Evolutionary conservation across 2,113 vertebrate species (phyloP), one percentile per base, ranked within the genome.

Genomic region (Proteles cristata): DNA sequence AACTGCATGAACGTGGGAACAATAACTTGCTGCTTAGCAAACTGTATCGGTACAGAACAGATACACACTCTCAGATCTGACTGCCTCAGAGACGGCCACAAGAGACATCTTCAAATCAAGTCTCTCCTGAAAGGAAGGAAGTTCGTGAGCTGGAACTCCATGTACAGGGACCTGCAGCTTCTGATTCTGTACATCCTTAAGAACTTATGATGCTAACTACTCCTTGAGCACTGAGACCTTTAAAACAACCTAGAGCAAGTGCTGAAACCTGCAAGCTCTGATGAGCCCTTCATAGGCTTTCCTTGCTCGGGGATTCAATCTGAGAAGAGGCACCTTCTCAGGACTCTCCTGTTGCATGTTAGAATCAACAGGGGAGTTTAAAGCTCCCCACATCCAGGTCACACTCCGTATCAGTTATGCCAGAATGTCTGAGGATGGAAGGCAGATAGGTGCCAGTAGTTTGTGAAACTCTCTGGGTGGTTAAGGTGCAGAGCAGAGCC

Each of bases 51-150:
- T 1, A 16, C 28, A 39, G 28, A 76, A 76, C 39, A 28, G 73
- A 15, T 31, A 33, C 10, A 45, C 28, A 50, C 2, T 28, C 23
- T 84, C 55, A 1, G 3, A 43, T 45, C n/a, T 21, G 7, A 53
- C 50, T 23, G 11, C 21, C 58, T 28, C 5, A 16, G 31, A 21
- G 7, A 48, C 50, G 14, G 11, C 21, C 58, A 33, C 5, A 19
- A n/a, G n/a, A 79, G 35, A 21, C 28, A 1, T 3, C 14, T 10
- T 10, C 39, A 12, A 31, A 17, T 26, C 11, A 0, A 2, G 7
- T 80, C 25, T 63, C 14, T 58, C 26, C 16, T 10, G 4, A 79
- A 85, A 5, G 19, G 65, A 87, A 88, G 61, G 48, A 73, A 73
- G 69, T 39, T 79, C 7, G 17, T 35, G 28, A 84, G 48, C 23